A percentile compares a stretch with the other conserved stretches of the same genome.
phyloP scores from a whole-genome alignment of 2,888 invertebrate species.

The Congeria kusceri region DNA sequence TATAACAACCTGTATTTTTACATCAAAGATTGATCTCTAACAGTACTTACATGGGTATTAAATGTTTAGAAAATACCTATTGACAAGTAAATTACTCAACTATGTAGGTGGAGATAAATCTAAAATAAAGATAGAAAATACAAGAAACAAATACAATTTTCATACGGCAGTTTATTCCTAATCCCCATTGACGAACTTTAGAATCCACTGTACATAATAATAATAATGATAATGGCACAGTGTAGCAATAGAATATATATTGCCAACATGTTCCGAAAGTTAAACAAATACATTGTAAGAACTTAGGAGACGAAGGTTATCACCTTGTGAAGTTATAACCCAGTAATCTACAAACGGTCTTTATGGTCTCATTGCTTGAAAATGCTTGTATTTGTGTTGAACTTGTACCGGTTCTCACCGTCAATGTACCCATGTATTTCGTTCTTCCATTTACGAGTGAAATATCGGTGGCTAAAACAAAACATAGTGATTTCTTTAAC shows the following conservation, averaged over 20 bases:
- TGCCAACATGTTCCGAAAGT: too few species aligned
- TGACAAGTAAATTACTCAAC: too few species aligned
- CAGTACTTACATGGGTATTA: too few species aligned
- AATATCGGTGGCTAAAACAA: too few species aligned
- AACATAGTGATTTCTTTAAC: too few species aligned
- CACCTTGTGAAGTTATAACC: background rate
- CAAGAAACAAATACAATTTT: background rate
- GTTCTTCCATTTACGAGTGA: background rate
- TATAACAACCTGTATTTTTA: too few species aligned
- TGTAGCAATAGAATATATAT: background rate
- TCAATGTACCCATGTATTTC: background rate
- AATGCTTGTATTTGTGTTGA: background rate
- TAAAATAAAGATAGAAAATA: too few species aligned
- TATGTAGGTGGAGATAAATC: too few species aligned
- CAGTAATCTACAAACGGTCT: background rate
- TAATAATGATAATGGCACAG: too few species aligned
- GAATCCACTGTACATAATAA: background rate
- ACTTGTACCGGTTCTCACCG: background rate
- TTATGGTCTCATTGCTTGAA: background rate
- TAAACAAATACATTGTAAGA: too few species aligned
- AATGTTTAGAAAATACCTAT: too few species aligned
- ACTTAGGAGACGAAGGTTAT: background rate
- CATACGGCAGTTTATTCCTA: conserved; percentile 5
- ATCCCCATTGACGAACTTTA: background rate
- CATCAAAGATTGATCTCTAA: too few species aligned